Percentiles rank a stretch among this genome's conserved stretches.
Evolutionary conservation across 1,140 invertebrate species (phyloP).

Genomic region (Drosophila persimilis): DNA sequence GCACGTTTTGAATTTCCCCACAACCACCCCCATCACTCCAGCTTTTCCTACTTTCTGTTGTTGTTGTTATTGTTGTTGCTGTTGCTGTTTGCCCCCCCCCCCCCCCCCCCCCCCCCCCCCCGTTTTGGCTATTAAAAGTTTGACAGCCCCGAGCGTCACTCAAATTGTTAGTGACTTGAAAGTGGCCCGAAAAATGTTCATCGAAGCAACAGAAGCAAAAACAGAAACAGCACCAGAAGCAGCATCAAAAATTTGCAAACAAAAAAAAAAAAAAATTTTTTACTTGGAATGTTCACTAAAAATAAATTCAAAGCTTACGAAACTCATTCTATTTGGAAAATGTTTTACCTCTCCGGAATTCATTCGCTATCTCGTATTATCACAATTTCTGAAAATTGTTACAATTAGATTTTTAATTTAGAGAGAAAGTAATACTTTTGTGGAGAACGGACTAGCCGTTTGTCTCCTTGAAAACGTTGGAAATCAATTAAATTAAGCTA

Average conservation of each 20-base stretch:
- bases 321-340: too few relatives aligned
- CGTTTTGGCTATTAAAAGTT: constrained; percentile 69
- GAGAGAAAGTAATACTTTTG: too few relatives aligned
- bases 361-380: too few relatives aligned
- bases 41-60: constrained; percentile 1
- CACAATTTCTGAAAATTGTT: too few relatives aligned
- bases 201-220: constrained; percentile 12
- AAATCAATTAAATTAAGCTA: too few relatives aligned
- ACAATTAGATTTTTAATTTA: too few relatives aligned
- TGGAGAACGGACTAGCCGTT: too few relatives aligned
- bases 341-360: too few relatives aligned
- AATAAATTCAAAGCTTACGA: too few relatives aligned
- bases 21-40: not conserved
- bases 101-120: constrained; percentile 18
- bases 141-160: constrained; percentile 51
- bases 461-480: too few relatives aligned
- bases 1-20: constrained; percentile 19
- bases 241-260: not conserved
- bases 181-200: constrained; percentile 37
- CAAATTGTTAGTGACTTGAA: constrained; percentile 65
- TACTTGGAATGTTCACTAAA: too few relatives aligned
- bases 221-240: not conserved
- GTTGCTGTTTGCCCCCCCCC: not conserved
- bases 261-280: too few relatives aligned
- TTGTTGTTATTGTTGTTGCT: constrained; percentile 15